These are phyloP conservation scores for Orchesella flavescens DNA, from an alignment of 2,888 invertebrate species.

Conservation along the genomic window DNA sequence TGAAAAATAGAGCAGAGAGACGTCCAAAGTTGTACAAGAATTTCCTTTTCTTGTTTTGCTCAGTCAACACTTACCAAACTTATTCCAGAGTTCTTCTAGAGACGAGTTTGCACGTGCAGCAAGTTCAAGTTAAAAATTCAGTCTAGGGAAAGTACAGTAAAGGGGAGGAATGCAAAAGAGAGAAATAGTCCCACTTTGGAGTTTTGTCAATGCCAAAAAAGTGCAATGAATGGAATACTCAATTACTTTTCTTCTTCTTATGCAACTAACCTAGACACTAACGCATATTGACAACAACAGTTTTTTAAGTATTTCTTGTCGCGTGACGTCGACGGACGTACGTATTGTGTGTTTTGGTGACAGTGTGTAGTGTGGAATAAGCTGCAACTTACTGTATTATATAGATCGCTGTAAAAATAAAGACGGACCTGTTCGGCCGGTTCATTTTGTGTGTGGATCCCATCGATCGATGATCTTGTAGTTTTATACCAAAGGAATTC, in stretches of 20 bases:
- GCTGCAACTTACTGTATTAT: too few species aligned
- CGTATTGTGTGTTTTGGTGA: too few species aligned
- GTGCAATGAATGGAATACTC: conserved; percentile 51
- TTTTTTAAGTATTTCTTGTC: too few species aligned
- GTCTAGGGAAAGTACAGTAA: background rate
- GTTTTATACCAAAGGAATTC: too few species aligned
- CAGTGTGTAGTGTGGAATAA: too few species aligned
- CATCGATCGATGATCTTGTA: too few species aligned
- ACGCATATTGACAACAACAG: conserved; percentile 38
- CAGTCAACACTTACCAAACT: background rate
- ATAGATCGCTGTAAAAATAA: too few species aligned
- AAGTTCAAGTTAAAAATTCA: conserved; percentile 10
- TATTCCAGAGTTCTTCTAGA: background rate
- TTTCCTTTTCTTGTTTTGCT: background rate
- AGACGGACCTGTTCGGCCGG: conserved; percentile 41
- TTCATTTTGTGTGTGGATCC: background rate
- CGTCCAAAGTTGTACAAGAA: background rate
- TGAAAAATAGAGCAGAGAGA: background rate
- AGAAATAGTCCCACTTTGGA: conserved; percentile 29
- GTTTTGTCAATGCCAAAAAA: conserved; percentile 50
- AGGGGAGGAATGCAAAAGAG: conserved; percentile 30
- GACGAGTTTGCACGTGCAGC: background rate
- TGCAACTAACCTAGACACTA: conserved; percentile 42
- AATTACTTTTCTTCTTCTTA: conserved; percentile 23
- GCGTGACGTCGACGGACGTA: too few species aligned